Base-by-base conservation (phyloP, 1,140 invertebrate genomes). In the Drosophila pseudoananassae region DNA sequence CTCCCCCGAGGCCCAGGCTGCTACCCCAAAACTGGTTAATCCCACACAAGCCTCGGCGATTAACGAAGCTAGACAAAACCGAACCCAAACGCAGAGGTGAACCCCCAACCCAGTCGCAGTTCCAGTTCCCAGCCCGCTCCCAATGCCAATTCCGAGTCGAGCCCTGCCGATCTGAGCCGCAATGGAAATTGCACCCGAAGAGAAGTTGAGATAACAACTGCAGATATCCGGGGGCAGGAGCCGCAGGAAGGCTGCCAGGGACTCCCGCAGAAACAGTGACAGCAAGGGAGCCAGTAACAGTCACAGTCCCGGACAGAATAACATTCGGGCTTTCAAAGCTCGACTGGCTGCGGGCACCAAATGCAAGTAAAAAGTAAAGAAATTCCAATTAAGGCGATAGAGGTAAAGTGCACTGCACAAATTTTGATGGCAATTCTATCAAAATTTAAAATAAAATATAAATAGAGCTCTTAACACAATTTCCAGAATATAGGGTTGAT, bases 381-480 rank as follows among this genome's bases (percentile, higher is more conserved):
- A 75, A 78, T 83, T 83, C 78, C 83, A 69, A 88, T 88, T 78
- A 83, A 76, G 56, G 75, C 47, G 57, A 85, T 68, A 87, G 15
- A 7, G 40, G 69, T 25, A 51, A 1, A 20, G 20, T 45, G 31
- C 43, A 45, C 29, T 59, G 9, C 1, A 4, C 20, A 14, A 54
- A 40, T 33, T 15, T n/a, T 5, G 25, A 7, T 27, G 25, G 25
- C 6, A 27, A 7, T 5, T 27, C 25, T 27, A 6, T 1, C 25
- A 27, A 27, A 27, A 27, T 6, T 27, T 6, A 27, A 1, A 27
- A 27, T 27, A 1, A 7, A 6, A 27, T 27, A 27, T 5, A 27
- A 27, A 5, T 27, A 27, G 1, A 27, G 25, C 25, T 27, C 25
- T 7, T 27, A 20, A 20, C 20, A 20, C 3, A 20, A 20, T 20